Conservation (phyloP, 2,797 vertebrate species). For the Sparus aurata region DNA sequence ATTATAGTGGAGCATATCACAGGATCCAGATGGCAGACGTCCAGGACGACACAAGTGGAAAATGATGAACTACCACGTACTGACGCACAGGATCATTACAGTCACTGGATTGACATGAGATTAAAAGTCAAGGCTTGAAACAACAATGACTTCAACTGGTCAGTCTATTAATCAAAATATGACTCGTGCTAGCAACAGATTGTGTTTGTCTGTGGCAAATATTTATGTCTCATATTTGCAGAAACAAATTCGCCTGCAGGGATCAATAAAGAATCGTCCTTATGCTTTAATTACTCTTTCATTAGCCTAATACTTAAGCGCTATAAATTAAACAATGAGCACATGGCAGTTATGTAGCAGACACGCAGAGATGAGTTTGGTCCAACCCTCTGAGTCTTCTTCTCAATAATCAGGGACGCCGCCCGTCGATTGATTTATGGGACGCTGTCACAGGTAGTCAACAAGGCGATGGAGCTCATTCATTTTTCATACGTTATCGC, state of each 20-base stretch:
- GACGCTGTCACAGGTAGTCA: conserved; percentile 61
- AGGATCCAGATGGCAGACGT: background rate
- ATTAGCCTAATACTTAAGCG: background rate
- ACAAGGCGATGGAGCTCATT: conserved; percentile 55
- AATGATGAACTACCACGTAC: background rate
- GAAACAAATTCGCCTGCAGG: background rate
- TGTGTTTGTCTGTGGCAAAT: background rate
- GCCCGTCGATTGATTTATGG: conserved; percentile 69
- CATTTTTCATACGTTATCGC: conserved; percentile 62
- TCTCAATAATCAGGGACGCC: conserved; percentile 37
- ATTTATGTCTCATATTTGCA: background rate
- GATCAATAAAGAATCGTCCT: background rate
- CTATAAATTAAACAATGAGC: background rate
- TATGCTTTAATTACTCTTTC: background rate
- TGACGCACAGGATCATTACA: background rate
- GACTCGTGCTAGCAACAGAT: background rate
- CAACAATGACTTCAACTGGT: background rate
- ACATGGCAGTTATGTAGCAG: background rate
- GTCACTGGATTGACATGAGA: background rate
- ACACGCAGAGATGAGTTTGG: conserved; percentile 4
- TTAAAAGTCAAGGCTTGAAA: background rate
- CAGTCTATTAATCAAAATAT: background rate
- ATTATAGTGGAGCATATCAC: conserved; percentile 1
- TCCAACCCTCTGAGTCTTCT: conserved; percentile 18
- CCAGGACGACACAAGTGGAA: conserved; percentile 1